phyloP scores from a whole-genome alignment of 2,113 vertebrate species.

The Abramis brama region DNA sequence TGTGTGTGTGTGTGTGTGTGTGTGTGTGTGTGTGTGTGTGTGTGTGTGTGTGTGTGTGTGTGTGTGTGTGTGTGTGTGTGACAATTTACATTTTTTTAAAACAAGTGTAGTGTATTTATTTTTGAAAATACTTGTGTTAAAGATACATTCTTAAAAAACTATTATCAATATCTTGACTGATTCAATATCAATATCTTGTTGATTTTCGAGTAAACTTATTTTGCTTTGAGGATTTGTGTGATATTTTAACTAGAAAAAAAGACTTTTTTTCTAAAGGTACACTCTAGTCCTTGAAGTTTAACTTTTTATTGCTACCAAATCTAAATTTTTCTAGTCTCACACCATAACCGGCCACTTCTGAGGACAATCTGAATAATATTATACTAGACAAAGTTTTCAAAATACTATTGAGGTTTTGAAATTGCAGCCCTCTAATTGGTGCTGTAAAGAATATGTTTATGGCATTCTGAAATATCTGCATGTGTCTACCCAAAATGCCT shows the following conservation, averaged over 20 bases:
- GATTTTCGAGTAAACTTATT: not conserved
- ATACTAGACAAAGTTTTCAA: not conserved
- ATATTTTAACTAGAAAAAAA: not conserved
- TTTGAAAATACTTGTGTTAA: not conserved
- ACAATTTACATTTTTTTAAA: no score
- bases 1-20: no score
- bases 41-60: no score
- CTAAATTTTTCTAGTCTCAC: not conserved
- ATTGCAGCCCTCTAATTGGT: not conserved
- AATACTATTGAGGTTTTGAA: not conserved
- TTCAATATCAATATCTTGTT: no score
- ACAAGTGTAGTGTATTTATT: not conserved
- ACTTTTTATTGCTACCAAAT: not conserved
- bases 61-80: no score
- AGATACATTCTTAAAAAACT: not conserved
- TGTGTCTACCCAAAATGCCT: not conserved
- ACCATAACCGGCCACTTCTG: not conserved
- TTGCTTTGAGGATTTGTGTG: not conserved
- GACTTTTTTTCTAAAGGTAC: not conserved
- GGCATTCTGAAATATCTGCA: conserved; percentile 4
- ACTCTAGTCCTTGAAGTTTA: not conserved
- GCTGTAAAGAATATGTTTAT: not conserved
- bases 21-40: no score
- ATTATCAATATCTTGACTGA: not conserved
- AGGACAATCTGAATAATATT: not conserved